Evolutionary conservation across 1,140 invertebrate species (phyloP).

Genomic region (Hypsibius dujardini): DNA sequence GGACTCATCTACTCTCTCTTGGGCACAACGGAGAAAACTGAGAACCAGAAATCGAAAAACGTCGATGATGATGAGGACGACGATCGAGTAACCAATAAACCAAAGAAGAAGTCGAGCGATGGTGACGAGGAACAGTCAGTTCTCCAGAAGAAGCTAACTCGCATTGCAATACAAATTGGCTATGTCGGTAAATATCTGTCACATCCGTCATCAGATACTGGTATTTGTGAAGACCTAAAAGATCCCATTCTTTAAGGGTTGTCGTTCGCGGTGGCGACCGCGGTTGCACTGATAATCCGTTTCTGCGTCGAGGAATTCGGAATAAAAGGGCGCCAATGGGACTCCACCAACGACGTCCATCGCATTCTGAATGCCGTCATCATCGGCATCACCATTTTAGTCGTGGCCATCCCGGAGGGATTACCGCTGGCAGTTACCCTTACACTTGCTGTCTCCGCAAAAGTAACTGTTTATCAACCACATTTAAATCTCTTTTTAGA

Average conservation of each 20-base stretch:
- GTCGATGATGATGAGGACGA: too few relatives aligned
- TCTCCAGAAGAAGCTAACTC: slow-evolving; percentile 30
- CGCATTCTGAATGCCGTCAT: slow-evolving; percentile 30
- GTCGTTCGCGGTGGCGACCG: slow-evolving; percentile 25
- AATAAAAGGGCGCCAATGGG: slow-evolving; percentile 26
- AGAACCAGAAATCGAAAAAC: not conserved
- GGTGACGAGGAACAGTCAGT: slow-evolving; percentile 25
- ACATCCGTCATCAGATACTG: not conserved
- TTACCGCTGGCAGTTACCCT: slow-evolving; percentile 30
- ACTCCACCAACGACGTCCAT: slow-evolving; percentile 23
- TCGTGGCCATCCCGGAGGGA: slow-evolving; percentile 31
- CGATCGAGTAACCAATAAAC: too few relatives aligned
- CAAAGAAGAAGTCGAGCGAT: not conserved
- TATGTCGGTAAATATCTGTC: slow-evolving; percentile 27
- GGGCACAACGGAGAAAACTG: slow-evolving; percentile 20
- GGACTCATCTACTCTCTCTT: slow-evolving; percentile 31
- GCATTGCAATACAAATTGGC: slow-evolving; percentile 31
- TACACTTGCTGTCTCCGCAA: slow-evolving; percentile 31
- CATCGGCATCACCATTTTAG: slow-evolving; percentile 30
- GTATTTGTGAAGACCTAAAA: not conserved
- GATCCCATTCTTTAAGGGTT: slow-evolving; percentile 6
- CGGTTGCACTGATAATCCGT: slow-evolving; percentile 28
- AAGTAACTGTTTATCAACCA: too few relatives aligned
- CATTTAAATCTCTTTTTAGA: too few relatives aligned
- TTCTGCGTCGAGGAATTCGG: slow-evolving; percentile 29